These are phyloP conservation scores for Procambarus virginalis DNA, from an alignment of 1,140 invertebrate species.

Conservation along the genomic window DNA sequence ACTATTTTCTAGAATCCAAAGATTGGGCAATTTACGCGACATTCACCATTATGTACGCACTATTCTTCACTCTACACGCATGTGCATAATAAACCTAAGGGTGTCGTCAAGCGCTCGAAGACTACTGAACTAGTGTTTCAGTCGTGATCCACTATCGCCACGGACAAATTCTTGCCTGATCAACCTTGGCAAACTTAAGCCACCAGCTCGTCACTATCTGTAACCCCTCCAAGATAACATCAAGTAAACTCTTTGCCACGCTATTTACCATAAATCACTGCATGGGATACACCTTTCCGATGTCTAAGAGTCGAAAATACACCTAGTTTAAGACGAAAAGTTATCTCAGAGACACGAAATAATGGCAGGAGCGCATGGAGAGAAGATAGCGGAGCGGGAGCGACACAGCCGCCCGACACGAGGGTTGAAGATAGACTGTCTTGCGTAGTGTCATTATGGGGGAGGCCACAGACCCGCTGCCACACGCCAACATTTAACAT, in stretches of 20 bases:
- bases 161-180: background rate
- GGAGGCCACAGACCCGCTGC: background rate
- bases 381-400: background rate
- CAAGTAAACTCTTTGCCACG: slow-evolving; percentile 1
- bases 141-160: background rate
- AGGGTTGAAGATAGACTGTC: slow-evolving; percentile 29
- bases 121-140: background rate
- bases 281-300: background rate
- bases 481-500: too few species aligned
- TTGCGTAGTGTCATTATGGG: slow-evolving; percentile 1
- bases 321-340: slow-evolving; percentile 11
- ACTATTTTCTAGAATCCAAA: slow-evolving; percentile 52
- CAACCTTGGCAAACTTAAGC: background rate
- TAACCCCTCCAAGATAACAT: background rate
- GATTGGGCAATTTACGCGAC: slow-evolving; percentile 52
- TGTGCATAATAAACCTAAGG: background rate
- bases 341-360: slow-evolving; percentile 9
- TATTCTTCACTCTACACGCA: slow-evolving; percentile 2
- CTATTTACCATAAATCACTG: background rate
- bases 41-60: slow-evolving; percentile 41
- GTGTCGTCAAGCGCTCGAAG: background rate
- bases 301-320: slow-evolving; percentile 11
- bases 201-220: background rate
- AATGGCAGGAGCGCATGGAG: slow-evolving; percentile 19
- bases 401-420: slow-evolving; percentile 19